Evolutionary conservation across 2,797 vertebrate species (phyloP), one percentile per base, ranked within the genome.

Genomic region (Sebastes taczanowskii): DNA sequence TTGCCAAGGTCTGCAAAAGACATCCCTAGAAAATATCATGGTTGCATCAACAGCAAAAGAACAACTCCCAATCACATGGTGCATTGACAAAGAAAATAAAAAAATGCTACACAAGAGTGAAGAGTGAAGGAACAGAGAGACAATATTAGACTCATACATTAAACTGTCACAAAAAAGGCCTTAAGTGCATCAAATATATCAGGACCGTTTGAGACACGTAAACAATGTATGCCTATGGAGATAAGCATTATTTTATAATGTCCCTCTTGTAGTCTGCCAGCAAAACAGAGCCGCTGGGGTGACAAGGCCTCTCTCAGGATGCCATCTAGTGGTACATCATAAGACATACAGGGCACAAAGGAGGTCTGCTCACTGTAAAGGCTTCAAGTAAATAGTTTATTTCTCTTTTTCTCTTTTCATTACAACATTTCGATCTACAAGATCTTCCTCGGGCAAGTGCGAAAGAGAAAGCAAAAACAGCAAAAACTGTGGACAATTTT

Each of bases 321-420:
- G 93, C 95, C 95, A 95, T 92, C 95, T 95, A 94, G 91, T 92
- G 95, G 89, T 61, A 7, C 0, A 16, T 58, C 2, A 25, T 0
- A 14, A 46, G 11, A 87, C 42, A 70, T 53, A 61, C 77, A 61
- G n/a, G 61, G 61, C 32, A 63, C 59, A n/a, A 6, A 61, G 59
- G 59, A 61, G 59, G 29, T 11, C 59, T 20, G 29, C 59, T 32
- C 34, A 23, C 4, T 38, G n/a, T 13, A 35, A 11, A 11, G 11
- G 20, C 61, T 35, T 13, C 11, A 9, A 35, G 22, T 22, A 63
- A 53, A 35, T 35, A 1, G 20, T 14, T 23, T 23, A 14, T 38
- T 38, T 18, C 13, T 38, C 20, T 63, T 22, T 63, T 35, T 63
- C 32, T 35, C 7, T 38, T 38, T 38, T 64, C 34, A 38, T 38